Evolutionary conservation across 2,113 vertebrate species (phyloP).

Genomic region (Laticauda laticaudata): DNA sequence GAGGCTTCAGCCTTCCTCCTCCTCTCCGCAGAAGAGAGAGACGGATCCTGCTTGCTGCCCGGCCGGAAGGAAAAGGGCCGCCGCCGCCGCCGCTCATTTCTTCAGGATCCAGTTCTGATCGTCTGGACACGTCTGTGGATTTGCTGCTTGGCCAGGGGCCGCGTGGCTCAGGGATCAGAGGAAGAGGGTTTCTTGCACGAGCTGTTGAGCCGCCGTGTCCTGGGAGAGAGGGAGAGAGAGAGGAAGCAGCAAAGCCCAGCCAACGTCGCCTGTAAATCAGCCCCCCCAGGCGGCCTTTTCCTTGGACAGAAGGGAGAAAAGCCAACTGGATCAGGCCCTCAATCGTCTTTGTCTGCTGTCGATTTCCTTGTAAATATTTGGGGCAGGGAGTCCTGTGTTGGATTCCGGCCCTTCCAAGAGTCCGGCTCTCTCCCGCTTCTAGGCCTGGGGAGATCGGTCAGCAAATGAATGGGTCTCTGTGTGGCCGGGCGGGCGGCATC

Average conservation of each 20-base stretch:
- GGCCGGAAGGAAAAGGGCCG: slow-evolving; percentile 38
- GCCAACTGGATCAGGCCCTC: slow-evolving; percentile 31
- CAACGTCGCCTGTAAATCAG: slow-evolving; percentile 39
- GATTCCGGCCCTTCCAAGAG: neutral
- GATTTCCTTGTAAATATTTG: slow-evolving; percentile 33
- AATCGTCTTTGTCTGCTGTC: slow-evolving; percentile 48
- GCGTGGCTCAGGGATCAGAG: neutral
- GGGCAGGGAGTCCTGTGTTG: neutral
- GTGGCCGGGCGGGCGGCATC: accelerated
- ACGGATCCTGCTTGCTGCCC: slow-evolving; percentile 60
- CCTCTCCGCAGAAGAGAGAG: neutral
- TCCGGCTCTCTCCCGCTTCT: neutral
- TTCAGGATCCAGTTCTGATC: slow-evolving; percentile 36
- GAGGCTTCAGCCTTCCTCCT: neutral
- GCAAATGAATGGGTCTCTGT: neutral
- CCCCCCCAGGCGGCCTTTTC: neutral
- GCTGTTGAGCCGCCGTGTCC: slow-evolving; percentile 26
- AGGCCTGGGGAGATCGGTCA: accelerated
- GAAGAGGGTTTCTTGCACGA: slow-evolving; percentile 27
- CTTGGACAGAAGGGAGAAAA: slow-evolving; percentile 26
- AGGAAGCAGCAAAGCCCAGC: slow-evolving; percentile 73
- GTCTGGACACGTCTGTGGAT: slow-evolving; percentile 33
- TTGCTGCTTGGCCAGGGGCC: slow-evolving; percentile 9
- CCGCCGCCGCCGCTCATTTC: slow-evolving; percentile 22
- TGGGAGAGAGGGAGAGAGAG: slow-evolving; percentile 42